These are phyloP conservation scores for Microcaecilia unicolor DNA, from an alignment of 2,797 vertebrate species.

Conservation along the genomic window DNA sequence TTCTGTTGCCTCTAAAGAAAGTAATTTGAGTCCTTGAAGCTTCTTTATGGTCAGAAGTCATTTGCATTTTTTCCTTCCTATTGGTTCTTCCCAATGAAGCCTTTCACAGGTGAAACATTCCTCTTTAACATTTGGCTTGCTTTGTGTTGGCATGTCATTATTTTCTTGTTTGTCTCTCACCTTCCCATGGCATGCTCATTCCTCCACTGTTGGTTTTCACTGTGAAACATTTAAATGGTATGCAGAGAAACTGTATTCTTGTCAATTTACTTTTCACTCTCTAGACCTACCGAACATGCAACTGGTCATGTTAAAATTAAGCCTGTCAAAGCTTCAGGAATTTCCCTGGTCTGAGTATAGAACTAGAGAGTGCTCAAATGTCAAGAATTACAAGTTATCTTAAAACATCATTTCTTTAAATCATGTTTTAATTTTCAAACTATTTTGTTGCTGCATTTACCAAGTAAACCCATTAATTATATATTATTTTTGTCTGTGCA, in stretches of 20 bases:
- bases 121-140: constrained; percentile 46
- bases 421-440: constrained; percentile 48
- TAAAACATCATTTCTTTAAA: constrained; percentile 48
- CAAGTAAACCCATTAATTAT: constrained; percentile 56
- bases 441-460: constrained; percentile 49
- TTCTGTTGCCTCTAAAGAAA: too few species aligned
- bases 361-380: constrained; percentile 52
- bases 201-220: constrained; percentile 44
- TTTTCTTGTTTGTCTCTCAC: constrained; percentile 40
- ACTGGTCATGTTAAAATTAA: constrained; percentile 2
- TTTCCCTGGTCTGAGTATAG: constrained; percentile 20
- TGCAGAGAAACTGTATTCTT: constrained; percentile 50
- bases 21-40: too few species aligned
- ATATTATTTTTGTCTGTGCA: constrained; percentile 65
- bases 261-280: constrained; percentile 62
- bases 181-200: constrained; percentile 60
- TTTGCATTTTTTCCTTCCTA: constrained; percentile 31
- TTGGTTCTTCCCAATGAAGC: constrained; percentile 1
- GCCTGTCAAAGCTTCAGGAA: constrained; percentile 31
- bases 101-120: constrained; percentile 27
- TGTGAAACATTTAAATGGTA: constrained; percentile 48
- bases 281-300: constrained; percentile 4
- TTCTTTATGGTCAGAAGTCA: too few species aligned
- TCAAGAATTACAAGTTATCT: constrained; percentile 45
- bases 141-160: constrained; percentile 26